phyloP scores from a whole-genome alignment of 2,797 vertebrate genomes.

The Enteromius mattozi region DNA sequence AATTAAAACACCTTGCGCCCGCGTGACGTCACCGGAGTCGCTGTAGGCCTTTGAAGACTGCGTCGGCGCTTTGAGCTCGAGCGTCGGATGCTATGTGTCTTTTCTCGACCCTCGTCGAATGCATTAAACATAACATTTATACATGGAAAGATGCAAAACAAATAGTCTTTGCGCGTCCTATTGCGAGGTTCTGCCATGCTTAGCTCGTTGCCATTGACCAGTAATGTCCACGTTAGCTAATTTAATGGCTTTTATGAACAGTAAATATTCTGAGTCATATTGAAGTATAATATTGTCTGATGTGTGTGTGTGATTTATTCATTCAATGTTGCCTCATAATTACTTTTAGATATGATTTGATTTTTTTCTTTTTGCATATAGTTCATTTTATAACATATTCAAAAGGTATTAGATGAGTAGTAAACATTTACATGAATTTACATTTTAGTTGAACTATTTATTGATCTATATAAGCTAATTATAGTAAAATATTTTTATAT shows the following conservation, averaged over 20 bases:
- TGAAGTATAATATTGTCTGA: neutral
- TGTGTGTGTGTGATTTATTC: neutral
- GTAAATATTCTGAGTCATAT: neutral
- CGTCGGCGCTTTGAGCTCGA: neutral
- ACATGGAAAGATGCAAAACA: neutral
- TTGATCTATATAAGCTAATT: neutral
- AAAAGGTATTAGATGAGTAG: neutral
- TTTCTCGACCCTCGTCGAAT: neutral
- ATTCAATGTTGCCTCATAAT: neutral
- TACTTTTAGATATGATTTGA: too few relatives aligned
- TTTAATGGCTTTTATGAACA: neutral
- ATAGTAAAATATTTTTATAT: neutral
- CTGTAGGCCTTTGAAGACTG: constrained; percentile 41
- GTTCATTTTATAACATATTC: too few relatives aligned
- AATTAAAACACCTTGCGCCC: constrained; percentile 60
- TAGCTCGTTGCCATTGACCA: too few relatives aligned
- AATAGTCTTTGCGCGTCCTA: neutral
- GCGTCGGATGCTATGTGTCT: neutral
- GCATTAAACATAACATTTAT: neutral
- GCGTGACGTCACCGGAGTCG: constrained; percentile 28
- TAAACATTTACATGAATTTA: neutral
- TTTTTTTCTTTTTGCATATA: too few relatives aligned
- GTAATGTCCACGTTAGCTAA: neutral
- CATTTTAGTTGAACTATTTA: neutral
- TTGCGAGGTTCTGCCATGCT: neutral